Base-by-base conservation (phyloP, 2,888 invertebrate species). In the Xanthia icteritia region DNA sequence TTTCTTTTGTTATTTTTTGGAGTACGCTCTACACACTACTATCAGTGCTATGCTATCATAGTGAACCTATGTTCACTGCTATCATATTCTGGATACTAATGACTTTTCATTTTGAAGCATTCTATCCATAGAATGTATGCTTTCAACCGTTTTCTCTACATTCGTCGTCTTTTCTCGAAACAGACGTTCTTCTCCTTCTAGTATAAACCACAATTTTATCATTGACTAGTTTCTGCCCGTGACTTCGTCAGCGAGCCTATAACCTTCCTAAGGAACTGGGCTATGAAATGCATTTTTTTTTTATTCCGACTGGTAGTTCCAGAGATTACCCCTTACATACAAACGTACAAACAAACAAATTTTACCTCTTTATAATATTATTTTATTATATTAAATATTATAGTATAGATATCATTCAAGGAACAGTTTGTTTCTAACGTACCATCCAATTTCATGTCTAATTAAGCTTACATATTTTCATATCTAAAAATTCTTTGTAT, bases 391-490 rank as follows among this genome's bases (percentile, higher is more conserved):
- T 42, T 1, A 1, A 9, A 42, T 11, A 11, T 2, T 42, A 11
- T 42, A 42, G 42, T 42, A 42, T 42, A 42, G 8, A 23, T 23
- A 66, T 23, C 5, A 31, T 48, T 66, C 15, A 6, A 48, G 23
- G 8, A 31, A 31, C 9, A 15, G 9, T 23, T 48, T 48, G 8
- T 48, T 48, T 66, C 2, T 4, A 66, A 48, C 23, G 8, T 48
- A 8, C 23, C 15, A 39, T 39, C 13, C n/a, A 27, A 56, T 27
- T 20, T 69, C 6, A 74, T 77, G 80, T 84, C 84, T 82, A 27
- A 4, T 6, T 87, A 78, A 84, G 78, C 83, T 85, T 79, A 79
- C 81, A 84, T 86, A 86, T n/a, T n/a, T n/a, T n/a, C n/a, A n/a
- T n/a, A n/a, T n/a, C n/a, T n/a, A n/a, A n/a, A n/a, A n/a, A n/a